Base-by-base conservation (phyloP, 2,797 vertebrate genomes). In the Orestias chungarensis region DNA sequence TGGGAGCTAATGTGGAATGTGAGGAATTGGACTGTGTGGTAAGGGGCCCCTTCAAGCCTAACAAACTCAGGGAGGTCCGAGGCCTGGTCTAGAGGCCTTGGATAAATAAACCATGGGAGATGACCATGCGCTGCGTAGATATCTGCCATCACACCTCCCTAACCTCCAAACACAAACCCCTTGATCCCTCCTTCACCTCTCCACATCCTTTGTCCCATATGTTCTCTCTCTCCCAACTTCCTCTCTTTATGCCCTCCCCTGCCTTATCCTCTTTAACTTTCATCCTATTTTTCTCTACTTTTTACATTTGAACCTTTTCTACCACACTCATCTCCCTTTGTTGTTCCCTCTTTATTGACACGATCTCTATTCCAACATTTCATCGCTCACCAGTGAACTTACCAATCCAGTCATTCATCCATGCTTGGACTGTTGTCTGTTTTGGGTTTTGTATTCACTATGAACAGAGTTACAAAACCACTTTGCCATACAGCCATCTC, bases 41-140 rank as follows among this genome's bases (percentile, higher is more conserved):
- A 92, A 89, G 91, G 93, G 94, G 91, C 93, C 94, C 94, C 94
- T 93, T 90, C 91, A 94, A 95, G 92, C 92, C 94, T 95, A 95
- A 95, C 95, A 96, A 95, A 96, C 94, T 94, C 93, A 95, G 93
- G 95, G 95, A 95, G 95, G 95, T 95, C 95, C 90, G 69, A 92
- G 92, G 91, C 89, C 92, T 94, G 93, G 93, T 95, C 95, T 94
- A 88, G 93, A 95, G 94, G 89, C 92, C 93, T 95, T 95, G 94
- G 93, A 94, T 95, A 95, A 96, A 95, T 95, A 95, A 95, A 94
- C 93, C 91, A 83, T 86, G 85, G 82, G 91, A 93, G 94, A 94
- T 95, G 94, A 95, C 94, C 94, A 94, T 92, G 94, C 92, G 66
- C 89, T 92, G 91, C 89, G 88, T 93, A 94, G 94, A 94, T 94